Base-by-base conservation (phyloP, 2,113 vertebrate genomes). In the Hydropotes inermis region DNA sequence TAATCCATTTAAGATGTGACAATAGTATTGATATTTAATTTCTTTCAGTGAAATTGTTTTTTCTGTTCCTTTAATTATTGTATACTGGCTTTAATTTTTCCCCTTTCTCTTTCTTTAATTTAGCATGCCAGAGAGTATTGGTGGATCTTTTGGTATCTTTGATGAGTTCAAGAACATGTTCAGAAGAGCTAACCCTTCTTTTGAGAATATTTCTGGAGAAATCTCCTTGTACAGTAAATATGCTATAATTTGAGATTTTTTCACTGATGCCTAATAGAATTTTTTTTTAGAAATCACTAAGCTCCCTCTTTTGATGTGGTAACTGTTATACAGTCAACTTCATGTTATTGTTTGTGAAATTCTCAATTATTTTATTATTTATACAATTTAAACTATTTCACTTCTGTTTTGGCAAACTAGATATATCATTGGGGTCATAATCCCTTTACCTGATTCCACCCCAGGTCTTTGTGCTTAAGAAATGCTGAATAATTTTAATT, bases 141-240 rank as follows among this genome's bases (percentile, higher is more conserved):
- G 99, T 99, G 98, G 99, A 99, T 97, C 99, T 99, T 82, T 98
- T 99, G 94, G 99, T 99, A 92, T 99, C 99, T 97, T 99, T 99
- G 99, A 99, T 99, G 99, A 99, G 99, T 97, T 99, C 99, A 97
- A 99, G 98, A 97, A 99, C 99, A 30, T 99, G 99, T 96, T 99
- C 99, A 17, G 99, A 99, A 98, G 99, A 99, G 83, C 98, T 99
- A 88, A 98, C 99, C 88, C 99, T 99, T 96, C 98, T 99, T 98
- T 98, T 99, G 91, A 99, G 99, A 95, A 98, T 99, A 98, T 99
- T 99, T 99, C 98, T 99, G 98, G 99, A 99, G 98, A 99, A 99
- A 98, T 99, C 99, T 45, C 99, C 99, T 88, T 99, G 99, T 92
- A 99, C 99, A 25, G 99, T 99, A 99, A 99, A 99, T 99, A 98